Conservation (phyloP, 2,113 vertebrate species). For the Muscicapa adusta region DNA sequence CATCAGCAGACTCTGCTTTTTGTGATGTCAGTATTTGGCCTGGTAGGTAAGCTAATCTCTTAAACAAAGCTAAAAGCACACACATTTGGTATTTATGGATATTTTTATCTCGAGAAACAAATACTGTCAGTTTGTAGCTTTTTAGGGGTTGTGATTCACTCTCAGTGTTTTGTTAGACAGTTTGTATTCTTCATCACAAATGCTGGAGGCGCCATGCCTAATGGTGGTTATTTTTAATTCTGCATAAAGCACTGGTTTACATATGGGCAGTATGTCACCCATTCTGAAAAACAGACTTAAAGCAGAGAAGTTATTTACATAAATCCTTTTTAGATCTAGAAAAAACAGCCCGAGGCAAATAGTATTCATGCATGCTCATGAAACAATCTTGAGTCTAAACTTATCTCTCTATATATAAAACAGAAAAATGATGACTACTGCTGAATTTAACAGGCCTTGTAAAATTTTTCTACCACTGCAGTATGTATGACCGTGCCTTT, state of each 20-base stretch:
- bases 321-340: not conserved
- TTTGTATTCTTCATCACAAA: slow-evolving; percentile 26
- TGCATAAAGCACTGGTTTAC: slow-evolving; percentile 22
- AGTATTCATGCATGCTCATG: not conserved
- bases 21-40: slow-evolving; percentile 29
- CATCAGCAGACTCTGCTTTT: not conserved
- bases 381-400: slow-evolving; percentile 8
- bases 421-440: not conserved
- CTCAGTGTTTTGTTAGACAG: slow-evolving; percentile 26
- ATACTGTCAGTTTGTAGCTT: not conserved
- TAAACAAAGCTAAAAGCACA: slow-evolving; percentile 27
- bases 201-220: not conserved
- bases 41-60: slow-evolving; percentile 3
- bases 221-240: slow-evolving; percentile 55
- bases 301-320: not conserved
- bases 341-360: not conserved
- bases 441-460: slow-evolving; percentile 6
- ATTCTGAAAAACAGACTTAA: slow-evolving; percentile 5
- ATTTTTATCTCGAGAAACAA: slow-evolving; percentile 53
- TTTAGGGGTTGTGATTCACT: slow-evolving; percentile 33
- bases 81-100: slow-evolving; percentile 6
- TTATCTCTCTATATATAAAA: not conserved
- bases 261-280: slow-evolving; percentile 18
- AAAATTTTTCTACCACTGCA: not conserved
- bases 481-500: not conserved